phyloP scores from a whole-genome alignment of 2,113 vertebrate genomes.

The Alectura lathami region DNA sequence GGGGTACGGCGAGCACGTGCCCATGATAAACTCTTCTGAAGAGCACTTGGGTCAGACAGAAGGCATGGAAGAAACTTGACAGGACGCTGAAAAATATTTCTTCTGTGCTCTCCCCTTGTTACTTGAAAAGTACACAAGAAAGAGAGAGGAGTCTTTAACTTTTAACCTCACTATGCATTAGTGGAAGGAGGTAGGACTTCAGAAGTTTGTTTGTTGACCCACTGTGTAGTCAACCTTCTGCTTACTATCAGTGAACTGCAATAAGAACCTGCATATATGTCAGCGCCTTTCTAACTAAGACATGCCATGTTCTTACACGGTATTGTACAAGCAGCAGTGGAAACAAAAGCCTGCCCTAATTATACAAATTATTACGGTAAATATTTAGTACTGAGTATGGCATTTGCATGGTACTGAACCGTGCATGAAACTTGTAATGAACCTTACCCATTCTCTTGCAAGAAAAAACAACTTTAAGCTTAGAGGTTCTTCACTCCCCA shows the following conservation, averaged over 20 bases:
- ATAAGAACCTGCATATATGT: not conserved
- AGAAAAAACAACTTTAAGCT: not conserved
- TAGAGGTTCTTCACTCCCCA: not conserved
- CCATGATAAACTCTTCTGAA: not conserved
- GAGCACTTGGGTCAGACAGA: not conserved
- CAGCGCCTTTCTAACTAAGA: not conserved
- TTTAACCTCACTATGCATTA: not conserved
- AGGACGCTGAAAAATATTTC: not conserved
- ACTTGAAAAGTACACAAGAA: not conserved
- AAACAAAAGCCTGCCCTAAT: not conserved
- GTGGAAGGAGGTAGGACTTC: not conserved
- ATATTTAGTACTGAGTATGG: not conserved
- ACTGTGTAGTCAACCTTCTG: not conserved
- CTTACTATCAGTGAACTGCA: not conserved
- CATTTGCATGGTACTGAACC: not conserved
- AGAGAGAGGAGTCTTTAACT: not conserved
- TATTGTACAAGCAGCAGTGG: not conserved
- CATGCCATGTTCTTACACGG: not conserved
- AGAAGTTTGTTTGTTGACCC: not conserved
- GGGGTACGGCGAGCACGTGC: accelerated
- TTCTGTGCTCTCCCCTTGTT: not conserved
- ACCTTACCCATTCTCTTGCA: not conserved
- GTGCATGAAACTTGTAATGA: not conserved
- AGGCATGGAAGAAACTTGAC: accelerated
- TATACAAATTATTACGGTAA: not conserved